Conservation (phyloP, 1,140 invertebrate species). For the Hormaphis cornu region DNA sequence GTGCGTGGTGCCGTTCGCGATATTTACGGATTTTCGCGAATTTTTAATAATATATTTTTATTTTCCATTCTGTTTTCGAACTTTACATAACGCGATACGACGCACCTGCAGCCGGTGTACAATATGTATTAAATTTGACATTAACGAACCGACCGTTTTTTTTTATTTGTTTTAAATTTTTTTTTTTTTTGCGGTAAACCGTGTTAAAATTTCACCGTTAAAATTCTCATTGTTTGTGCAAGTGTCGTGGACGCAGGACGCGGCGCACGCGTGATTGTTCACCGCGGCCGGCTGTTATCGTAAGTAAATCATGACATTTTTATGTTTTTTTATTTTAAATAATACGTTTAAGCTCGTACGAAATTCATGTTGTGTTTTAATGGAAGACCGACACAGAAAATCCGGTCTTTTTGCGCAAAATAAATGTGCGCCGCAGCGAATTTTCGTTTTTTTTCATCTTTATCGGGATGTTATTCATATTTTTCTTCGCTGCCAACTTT, state of each 20-base stretch:
- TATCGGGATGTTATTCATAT: too few relatives aligned
- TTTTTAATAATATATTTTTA: background rate
- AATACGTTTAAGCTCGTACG: too few relatives aligned
- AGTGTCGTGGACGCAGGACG: constrained; percentile 20
- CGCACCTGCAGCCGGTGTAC: too few relatives aligned
- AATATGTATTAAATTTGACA: constrained; percentile 11
- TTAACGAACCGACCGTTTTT: background rate
- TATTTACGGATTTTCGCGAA: background rate
- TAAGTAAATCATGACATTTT: constrained; percentile 10
- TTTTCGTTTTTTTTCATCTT: too few relatives aligned
- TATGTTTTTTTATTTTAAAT: too few relatives aligned
- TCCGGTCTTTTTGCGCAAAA: too few relatives aligned
- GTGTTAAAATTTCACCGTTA: background rate
- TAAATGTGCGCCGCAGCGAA: too few relatives aligned
- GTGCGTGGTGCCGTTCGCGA: too few relatives aligned
- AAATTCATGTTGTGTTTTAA: too few relatives aligned
- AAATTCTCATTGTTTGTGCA: constrained; percentile 17
- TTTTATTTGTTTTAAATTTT: background rate
- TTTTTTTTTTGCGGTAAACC: constrained; percentile 1
- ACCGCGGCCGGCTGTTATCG: background rate
- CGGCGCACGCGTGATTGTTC: background rate
- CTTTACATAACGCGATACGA: background rate
- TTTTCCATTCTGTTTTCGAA: background rate
- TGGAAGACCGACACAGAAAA: too few relatives aligned
- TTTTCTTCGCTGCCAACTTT: too few relatives aligned